Conservation (phyloP, 1,140 invertebrate species). For the Ptiloglossa arizonensis region DNA sequence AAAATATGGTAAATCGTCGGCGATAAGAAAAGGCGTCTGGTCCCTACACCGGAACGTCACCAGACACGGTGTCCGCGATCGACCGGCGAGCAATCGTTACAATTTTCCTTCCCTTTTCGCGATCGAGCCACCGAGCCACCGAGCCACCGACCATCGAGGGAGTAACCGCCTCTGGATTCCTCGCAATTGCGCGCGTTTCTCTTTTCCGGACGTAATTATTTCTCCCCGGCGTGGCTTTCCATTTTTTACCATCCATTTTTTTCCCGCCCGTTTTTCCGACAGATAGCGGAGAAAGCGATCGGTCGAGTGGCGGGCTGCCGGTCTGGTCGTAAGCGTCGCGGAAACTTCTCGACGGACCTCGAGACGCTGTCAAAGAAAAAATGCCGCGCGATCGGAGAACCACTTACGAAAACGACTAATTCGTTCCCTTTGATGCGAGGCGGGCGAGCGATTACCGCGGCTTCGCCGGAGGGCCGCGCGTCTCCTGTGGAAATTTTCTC, state of each 20-base stretch:
- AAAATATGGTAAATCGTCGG: conserved; percentile 16
- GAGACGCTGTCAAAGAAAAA: conserved; percentile 51
- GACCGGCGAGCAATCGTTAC: too few relatives aligned
- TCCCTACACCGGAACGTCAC: conserved; percentile 1
- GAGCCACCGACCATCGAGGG: too few relatives aligned
- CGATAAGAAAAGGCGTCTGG: conserved; percentile 43
- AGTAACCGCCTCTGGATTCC: too few relatives aligned
- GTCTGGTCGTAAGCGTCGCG: conserved; percentile 38
- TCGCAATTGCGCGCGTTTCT: too few relatives aligned
- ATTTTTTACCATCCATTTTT: conserved; percentile 17
- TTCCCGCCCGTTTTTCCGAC: background rate
- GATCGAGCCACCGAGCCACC: too few relatives aligned
- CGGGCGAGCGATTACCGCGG: conserved; percentile 24
- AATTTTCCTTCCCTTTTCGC: too few relatives aligned
- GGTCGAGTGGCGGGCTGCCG: conserved; percentile 60
- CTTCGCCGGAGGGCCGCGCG: conserved; percentile 28
- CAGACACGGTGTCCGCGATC: background rate
- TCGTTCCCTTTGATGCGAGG: conserved; percentile 59
- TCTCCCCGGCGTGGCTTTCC: background rate
- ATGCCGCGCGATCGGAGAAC: conserved; percentile 56
- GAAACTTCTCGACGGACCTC: conserved; percentile 56
- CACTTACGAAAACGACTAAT: conserved; percentile 62
- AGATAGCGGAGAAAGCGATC: conserved; percentile 59
- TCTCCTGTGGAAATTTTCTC: conserved; percentile 11
- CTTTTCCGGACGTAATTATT: too few relatives aligned